Percentiles rank a stretch among this genome's conserved stretches.
Evolutionary conservation across 1,140 invertebrate genomes (phyloP).

Genomic region (Hestina assimilis): DNA sequence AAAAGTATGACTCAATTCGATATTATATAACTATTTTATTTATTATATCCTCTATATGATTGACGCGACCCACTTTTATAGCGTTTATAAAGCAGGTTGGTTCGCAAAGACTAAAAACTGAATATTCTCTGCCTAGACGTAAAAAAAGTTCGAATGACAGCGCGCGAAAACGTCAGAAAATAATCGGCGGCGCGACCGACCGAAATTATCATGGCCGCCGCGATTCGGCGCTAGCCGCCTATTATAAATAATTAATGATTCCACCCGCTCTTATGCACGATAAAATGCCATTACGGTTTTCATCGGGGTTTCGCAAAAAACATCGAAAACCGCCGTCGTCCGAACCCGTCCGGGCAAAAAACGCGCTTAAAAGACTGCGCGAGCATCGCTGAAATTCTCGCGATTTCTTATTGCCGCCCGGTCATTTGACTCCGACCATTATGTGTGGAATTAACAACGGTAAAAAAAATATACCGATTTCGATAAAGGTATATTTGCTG

Average conservation of each 20-base stretch:
- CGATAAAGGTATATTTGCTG: conserved; percentile 64
- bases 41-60: conserved; percentile 23
- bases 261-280: conserved; percentile 71
- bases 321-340: conserved; percentile 51
- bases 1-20: conserved; percentile 14
- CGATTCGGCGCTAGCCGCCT: conserved; percentile 43
- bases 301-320: conserved; percentile 69
- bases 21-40: conserved; percentile 20
- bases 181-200: conserved; percentile 24
- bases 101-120: conserved; percentile 11
- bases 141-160: conserved; percentile 23
- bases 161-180: conserved; percentile 30
- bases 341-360: conserved; percentile 61
- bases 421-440: conserved; percentile 75
- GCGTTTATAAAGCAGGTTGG: conserved; percentile 4
- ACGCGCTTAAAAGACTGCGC: conserved; percentile 68
- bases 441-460: conserved; percentile 71
- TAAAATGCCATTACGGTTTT: conserved; percentile 77
- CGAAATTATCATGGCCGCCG: conserved; percentile 36
- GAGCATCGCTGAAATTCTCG: conserved; percentile 70
- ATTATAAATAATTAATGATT: conserved; percentile 78
- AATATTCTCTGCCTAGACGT: conserved; percentile 13
- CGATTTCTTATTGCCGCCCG: conserved; percentile 60
- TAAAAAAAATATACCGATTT: conserved; percentile 66
- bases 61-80: conserved; percentile 31